Evolutionary conservation across 1,140 invertebrate genomes (phyloP).

Genomic region (Anagrus nilaparvatae): DNA sequence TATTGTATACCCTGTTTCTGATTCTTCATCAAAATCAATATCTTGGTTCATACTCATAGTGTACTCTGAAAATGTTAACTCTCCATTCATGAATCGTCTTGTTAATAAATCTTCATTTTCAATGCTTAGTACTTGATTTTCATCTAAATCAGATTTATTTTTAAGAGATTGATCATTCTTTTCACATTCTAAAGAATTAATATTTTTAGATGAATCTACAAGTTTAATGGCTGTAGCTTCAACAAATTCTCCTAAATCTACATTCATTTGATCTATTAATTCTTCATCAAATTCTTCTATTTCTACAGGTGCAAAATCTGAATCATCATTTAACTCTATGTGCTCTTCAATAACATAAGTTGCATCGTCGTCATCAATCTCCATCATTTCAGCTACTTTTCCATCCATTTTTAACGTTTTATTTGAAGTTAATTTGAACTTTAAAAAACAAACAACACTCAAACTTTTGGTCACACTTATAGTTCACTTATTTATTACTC

Average conservation of each 20-base stretch:
- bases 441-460: too few species aligned
- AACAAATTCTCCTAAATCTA: slow-evolving; percentile 36
- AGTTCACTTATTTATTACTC: too few species aligned
- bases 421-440: too few species aligned
- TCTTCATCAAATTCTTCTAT: slow-evolving; percentile 37
- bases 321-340: slow-evolving; percentile 14
- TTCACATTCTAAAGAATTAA: slow-evolving; percentile 12
- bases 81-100: slow-evolving; percentile 56
- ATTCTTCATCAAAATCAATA: slow-evolving; percentile 25
- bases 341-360: too few species aligned
- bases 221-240: slow-evolving; percentile 32
- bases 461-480: too few species aligned
- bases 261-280: slow-evolving; percentile 21
- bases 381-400: too few species aligned
- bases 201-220: slow-evolving; percentile 3
- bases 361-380: too few species aligned
- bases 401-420: too few species aligned
- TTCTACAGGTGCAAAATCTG: slow-evolving; percentile 28
- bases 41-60: slow-evolving; percentile 35
- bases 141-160: slow-evolving; percentile 10
- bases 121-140: slow-evolving; percentile 16
- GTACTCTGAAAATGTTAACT: slow-evolving; percentile 59
- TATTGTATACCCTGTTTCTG: slow-evolving; percentile 23
- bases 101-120: slow-evolving; percentile 47
- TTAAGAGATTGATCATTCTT: slow-evolving; percentile 5